Evolutionary conservation across 2,888 invertebrate species (phyloP).

Genomic region (Phortica magna): DNA sequence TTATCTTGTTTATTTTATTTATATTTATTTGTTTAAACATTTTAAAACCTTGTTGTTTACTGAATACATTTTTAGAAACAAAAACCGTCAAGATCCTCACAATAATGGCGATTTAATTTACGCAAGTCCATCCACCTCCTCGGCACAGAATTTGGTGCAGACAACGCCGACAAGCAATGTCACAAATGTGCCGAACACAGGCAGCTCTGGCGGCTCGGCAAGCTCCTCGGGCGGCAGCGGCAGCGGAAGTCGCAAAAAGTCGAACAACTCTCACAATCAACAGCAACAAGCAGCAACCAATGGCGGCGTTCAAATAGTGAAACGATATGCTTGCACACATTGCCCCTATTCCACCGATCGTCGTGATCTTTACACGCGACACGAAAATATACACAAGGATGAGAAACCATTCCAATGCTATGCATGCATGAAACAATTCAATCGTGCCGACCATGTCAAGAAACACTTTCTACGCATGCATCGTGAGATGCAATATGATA

Average conservation of each 20-base stretch:
- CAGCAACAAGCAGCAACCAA: constrained; percentile 61
- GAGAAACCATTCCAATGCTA: constrained; percentile 97
- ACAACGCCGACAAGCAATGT: constrained; percentile 67
- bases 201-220: constrained; percentile 61
- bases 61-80: constrained; percentile 57
- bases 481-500: constrained; percentile 91
- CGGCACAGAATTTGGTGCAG: constrained; percentile 63
- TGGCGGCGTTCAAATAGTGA: constrained; percentile 78
- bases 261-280: constrained; percentile 53
- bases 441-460: constrained; percentile 95
- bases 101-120: constrained; percentile 63
- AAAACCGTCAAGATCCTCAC: constrained; percentile 73
- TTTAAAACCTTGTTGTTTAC: not conserved
- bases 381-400: constrained; percentile 95
- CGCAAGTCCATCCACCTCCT: constrained; percentile 72
- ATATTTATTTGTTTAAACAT: not conserved
- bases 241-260: constrained; percentile 64
- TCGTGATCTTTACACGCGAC: constrained; percentile 92
- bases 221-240: constrained; percentile 54
- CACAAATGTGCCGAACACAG: constrained; percentile 48
- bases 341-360: constrained; percentile 96
- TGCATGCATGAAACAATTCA: constrained; percentile 94
- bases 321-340: constrained; percentile 90
- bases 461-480: constrained; percentile 96
- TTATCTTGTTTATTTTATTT: not conserved